phyloP scores from a whole-genome alignment of 2,888 invertebrate species.

The Pyrrhosoma nymphula region DNA sequence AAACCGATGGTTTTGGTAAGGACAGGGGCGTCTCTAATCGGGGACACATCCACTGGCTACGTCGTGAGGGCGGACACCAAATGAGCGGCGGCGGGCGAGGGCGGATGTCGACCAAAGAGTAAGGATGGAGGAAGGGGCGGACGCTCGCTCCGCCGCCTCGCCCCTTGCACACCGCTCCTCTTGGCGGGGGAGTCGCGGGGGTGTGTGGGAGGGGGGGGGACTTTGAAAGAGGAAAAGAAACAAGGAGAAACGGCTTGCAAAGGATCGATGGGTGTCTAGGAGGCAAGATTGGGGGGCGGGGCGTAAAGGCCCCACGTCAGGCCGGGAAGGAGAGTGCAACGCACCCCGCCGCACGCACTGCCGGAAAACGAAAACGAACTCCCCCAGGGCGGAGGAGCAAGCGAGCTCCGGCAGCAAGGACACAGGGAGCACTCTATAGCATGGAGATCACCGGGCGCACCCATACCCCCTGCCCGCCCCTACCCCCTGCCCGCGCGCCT shows the following conservation, averaged over 20 bases:
- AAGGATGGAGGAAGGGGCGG: no score
- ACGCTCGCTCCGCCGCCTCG: background rate
- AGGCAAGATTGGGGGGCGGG: background rate
- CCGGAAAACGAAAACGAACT: background rate
- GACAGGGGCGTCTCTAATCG: no score
- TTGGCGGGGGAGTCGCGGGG: background rate
- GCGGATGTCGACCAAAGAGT: background rate
- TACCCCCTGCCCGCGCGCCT: no score
- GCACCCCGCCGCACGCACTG: background rate
- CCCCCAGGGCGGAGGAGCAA: background rate
- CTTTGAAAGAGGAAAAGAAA: background rate
- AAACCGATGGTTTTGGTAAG: no score
- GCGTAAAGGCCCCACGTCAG: background rate
- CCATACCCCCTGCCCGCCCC: no score
- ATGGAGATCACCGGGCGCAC: no score
- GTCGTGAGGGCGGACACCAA: no score
- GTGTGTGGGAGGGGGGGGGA: background rate
- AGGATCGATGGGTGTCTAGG: slow-evolving; percentile 20
- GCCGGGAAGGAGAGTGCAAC: background rate
- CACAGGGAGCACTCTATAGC: no score
- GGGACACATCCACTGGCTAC: no score
- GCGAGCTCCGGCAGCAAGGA: no score
- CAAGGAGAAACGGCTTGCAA: background rate
- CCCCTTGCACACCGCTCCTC: background rate
- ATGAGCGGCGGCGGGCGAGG: background rate